These are phyloP conservation scores for Tor tambroides DNA, from an alignment of 2,113 vertebrate genomes.

Conservation along the genomic window DNA sequence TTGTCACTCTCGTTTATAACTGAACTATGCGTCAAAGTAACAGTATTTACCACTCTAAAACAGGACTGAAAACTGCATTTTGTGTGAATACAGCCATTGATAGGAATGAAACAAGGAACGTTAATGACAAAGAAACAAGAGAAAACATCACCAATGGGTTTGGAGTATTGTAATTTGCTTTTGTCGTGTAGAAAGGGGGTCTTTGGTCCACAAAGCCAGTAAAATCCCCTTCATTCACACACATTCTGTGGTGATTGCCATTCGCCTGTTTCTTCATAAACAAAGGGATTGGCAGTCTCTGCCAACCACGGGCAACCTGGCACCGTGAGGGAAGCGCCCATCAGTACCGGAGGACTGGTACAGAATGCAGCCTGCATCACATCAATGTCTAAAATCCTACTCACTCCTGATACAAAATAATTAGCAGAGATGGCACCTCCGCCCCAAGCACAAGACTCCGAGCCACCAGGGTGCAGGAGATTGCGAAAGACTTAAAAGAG, in stretches of 20 bases:
- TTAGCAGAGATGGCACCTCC: conserved; percentile 31
- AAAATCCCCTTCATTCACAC: conserved; percentile 51
- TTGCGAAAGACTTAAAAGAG: conserved; percentile 28
- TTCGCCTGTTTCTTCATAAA: conserved; percentile 48
- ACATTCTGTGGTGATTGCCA: conserved; percentile 37
- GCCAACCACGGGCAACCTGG: conserved; percentile 24
- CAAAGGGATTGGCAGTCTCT: conserved; percentile 46
- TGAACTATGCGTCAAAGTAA: neutral
- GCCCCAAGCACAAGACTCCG: neutral
- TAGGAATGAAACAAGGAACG: no score
- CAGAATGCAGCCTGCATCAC: neutral
- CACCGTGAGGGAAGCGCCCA: conserved; percentile 26
- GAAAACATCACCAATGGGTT: conserved; percentile 31
- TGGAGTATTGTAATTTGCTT: conserved; percentile 27
- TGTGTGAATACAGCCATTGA: neutral
- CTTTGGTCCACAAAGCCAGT: conserved; percentile 49
- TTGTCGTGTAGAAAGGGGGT: conserved; percentile 21
- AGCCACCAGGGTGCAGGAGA: conserved; percentile 19
- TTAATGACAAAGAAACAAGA: neutral
- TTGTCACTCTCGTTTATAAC: conserved; percentile 9
- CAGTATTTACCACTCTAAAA: neutral
- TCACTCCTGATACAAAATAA: conserved; percentile 31
- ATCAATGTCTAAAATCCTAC: conserved; percentile 30
- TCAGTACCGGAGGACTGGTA: conserved; percentile 3
- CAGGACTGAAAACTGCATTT: neutral